Evolutionary conservation across 2,113 vertebrate genomes (phyloP).

Genomic region (Hystrix cristata): DNA sequence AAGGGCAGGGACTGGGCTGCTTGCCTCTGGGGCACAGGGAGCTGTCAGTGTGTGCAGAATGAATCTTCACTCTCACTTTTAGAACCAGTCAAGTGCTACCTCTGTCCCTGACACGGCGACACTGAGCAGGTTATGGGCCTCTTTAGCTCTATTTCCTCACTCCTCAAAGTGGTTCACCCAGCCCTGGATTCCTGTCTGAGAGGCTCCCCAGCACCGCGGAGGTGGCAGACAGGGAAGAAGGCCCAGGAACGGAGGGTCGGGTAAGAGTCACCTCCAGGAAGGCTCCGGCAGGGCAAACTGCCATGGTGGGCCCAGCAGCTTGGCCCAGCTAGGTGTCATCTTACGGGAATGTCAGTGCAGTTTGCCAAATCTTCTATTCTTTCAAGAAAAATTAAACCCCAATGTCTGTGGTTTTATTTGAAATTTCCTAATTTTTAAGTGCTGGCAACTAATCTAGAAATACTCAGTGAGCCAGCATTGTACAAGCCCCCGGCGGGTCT

Average conservation of each 20-base stretch:
- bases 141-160: neutral
- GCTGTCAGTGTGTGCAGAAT: neutral
- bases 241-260: neutral
- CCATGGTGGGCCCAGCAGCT: neutral
- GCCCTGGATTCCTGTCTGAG: neutral
- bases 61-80: neutral
- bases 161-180: neutral
- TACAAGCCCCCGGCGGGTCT: neutral
- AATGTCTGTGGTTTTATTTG: slow-evolving; percentile 47
- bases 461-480: neutral
- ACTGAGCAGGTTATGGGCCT: neutral
- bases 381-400: slow-evolving; percentile 42
- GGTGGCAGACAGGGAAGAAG: neutral
- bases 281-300: neutral
- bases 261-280: neutral
- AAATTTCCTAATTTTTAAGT: slow-evolving; percentile 52
- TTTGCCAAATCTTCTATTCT: neutral
- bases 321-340: neutral
- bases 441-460: slow-evolving; percentile 52
- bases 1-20: neutral
- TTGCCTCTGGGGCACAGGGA: neutral
- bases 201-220: neutral
- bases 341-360: neutral
- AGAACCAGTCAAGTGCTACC: neutral
- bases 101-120: neutral